Percentiles rank a stretch among this genome's conserved stretches.
Conservation (phyloP, 2,888 invertebrate genomes). For the Heteropelma amictum region DNA sequence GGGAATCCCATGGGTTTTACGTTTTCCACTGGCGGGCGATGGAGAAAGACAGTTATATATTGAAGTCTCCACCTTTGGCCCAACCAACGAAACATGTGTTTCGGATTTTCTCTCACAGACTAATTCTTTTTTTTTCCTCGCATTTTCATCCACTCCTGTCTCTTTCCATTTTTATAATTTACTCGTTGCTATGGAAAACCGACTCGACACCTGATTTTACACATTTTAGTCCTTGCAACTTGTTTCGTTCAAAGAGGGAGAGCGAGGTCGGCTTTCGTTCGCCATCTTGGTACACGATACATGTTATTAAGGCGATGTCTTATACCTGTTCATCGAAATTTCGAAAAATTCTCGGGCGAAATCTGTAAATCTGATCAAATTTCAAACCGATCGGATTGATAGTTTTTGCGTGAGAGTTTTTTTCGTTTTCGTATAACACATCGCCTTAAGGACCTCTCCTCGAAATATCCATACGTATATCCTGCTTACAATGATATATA, state of each 20-base stretch:
- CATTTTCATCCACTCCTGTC: neutral
- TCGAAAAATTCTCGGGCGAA: too few relatives aligned
- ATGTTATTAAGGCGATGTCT: too few relatives aligned
- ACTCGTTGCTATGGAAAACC: slow-evolving; percentile 5
- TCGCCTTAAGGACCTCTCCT: too few relatives aligned
- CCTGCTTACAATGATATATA: too few relatives aligned
- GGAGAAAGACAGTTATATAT: slow-evolving; percentile 4
- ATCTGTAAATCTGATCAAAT: too few relatives aligned
- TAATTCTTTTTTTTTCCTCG: neutral
- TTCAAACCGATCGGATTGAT: too few relatives aligned
- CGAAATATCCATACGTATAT: too few relatives aligned
- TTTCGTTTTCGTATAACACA: too few relatives aligned
- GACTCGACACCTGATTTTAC: slow-evolving; percentile 56
- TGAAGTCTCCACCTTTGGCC: slow-evolving; percentile 13
- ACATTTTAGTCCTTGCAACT: slow-evolving; percentile 25
- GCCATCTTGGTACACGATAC: too few relatives aligned
- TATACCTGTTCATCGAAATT: too few relatives aligned
- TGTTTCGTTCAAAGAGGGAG: neutral
- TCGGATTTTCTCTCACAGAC: slow-evolving; percentile 56
- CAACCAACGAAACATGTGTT: slow-evolving; percentile 59
- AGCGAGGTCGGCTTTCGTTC: neutral
- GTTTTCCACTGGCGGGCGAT: slow-evolving; percentile 33
- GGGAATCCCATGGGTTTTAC: slow-evolving; percentile 60
- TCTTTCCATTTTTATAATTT: slow-evolving; percentile 1
- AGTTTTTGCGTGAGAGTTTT: too few relatives aligned